These are phyloP conservation scores for Tachyglossus aculeatus DNA, from an alignment of 2,797 vertebrate species.

Conservation along the genomic window DNA sequence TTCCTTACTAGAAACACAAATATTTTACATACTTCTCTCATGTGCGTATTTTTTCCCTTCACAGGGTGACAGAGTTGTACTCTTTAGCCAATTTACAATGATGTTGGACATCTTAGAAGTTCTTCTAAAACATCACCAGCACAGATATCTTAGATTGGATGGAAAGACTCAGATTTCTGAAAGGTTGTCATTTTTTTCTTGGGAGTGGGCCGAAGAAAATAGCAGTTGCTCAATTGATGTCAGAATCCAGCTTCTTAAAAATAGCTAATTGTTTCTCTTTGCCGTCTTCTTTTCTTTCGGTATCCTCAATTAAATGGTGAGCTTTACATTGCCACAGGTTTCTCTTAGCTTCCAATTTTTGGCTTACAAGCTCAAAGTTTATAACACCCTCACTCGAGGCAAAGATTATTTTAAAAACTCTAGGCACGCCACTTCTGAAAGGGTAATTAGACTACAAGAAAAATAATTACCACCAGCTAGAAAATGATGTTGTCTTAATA, in stretches of 20 bases:
- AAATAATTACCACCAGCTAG: background rate
- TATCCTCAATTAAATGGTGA: constrained; percentile 14
- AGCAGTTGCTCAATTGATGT: background rate
- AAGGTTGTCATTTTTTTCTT: constrained; percentile 75
- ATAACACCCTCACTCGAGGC: background rate
- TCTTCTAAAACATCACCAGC: constrained; percentile 85
- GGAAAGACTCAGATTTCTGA: constrained; percentile 93
- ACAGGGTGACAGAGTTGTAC: constrained; percentile 91
- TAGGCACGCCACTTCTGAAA: background rate
- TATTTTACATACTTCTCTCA: background rate
- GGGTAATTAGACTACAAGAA: background rate
- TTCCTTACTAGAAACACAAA: background rate
- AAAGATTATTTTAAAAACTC: constrained; percentile 15
- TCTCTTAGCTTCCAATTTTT: background rate
- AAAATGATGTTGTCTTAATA: background rate
- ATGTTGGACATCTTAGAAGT: constrained; percentile 95
- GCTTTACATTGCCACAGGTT: background rate
- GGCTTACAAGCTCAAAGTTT: background rate
- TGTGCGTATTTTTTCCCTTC: constrained; percentile 39
- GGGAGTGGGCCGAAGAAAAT: background rate
- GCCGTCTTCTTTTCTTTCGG: background rate
- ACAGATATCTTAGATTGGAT: constrained; percentile 89
- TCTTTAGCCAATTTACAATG: constrained; percentile 98
- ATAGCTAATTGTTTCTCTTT: constrained; percentile 5
- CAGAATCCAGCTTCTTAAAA: constrained; percentile 10